Conservation (phyloP, 2,888 invertebrate genomes). For the Mesoligia furuncula region DNA sequence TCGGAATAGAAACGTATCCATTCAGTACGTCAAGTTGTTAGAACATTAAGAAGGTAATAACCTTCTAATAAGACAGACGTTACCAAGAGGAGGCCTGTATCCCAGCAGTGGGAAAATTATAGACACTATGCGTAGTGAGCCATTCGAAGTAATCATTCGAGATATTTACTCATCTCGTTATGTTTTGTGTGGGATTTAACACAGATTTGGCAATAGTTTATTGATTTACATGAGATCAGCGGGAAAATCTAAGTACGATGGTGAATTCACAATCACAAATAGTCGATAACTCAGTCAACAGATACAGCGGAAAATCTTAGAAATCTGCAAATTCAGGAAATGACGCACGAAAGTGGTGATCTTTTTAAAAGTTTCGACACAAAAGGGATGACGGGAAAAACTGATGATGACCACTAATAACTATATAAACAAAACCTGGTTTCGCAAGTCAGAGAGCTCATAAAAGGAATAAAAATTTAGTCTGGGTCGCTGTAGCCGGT, state of each 20-base stretch:
- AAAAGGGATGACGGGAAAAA: background rate
- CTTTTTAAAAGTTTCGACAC: background rate
- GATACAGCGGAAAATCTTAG: background rate
- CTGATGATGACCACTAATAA: background rate
- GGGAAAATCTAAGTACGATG: constrained; percentile 30
- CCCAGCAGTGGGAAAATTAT: too few species aligned
- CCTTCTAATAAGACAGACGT: constrained; percentile 8
- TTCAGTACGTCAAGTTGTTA: constrained; percentile 24
- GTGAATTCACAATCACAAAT: background rate
- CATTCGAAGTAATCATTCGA: constrained; percentile 43
- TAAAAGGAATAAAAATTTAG: background rate
- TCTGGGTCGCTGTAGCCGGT: background rate
- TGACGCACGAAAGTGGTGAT: background rate
- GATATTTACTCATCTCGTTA: constrained; percentile 19
- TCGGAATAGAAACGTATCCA: constrained; percentile 13
- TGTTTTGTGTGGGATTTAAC: constrained; percentile 25
- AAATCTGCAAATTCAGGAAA: background rate
- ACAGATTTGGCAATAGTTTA: constrained; percentile 13
- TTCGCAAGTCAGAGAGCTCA: background rate
- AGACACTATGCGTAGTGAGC: background rate
- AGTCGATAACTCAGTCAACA: constrained; percentile 13
- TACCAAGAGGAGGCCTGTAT: too few species aligned
- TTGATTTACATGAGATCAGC: constrained; percentile 48
- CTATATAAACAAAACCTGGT: background rate
- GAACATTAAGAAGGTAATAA: constrained; percentile 26